Base-by-base conservation (phyloP, 2,113 vertebrate species). In the Clarias gariepinus region DNA sequence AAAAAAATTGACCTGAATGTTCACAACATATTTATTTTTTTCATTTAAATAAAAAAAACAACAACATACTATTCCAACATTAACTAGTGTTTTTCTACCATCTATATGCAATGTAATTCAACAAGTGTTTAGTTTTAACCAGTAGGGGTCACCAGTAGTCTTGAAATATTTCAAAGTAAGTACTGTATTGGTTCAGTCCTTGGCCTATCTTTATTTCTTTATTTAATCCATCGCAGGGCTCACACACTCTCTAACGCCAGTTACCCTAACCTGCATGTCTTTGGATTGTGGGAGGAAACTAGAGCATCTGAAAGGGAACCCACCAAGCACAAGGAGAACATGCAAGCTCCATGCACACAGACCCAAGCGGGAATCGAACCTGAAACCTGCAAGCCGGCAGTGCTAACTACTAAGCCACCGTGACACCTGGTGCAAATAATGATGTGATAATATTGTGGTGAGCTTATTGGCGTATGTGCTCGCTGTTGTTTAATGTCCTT, bases 111-210 rank as follows among this genome's bases (percentile, higher is more conserved):
- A 52, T 0, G 2, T 16, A 52, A 28, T 2, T 15, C 3, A 2
- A 13, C 4, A 16, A 28, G 9, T 33, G 16, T 58, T 69, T 28
- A 5, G 21, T 57, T 60, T 82, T 82, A 61, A 63, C 85, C 85
- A 86, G 55, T 52, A 86, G 85, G 76, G 33, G 85, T 82, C 85
- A 86, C 33, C 79, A 76, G 66, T 74, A 73, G 36, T 53, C 25
- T 77, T 77, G n/a, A 64, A 33, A 53, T 7, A n/a, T n/a, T 16
- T 78, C 30, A 33, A 19, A 64, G 11, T 23, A 73, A 47, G 36
- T 74, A 15, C 0, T 18, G 16, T 58, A 2, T 74, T 12, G 15
- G 30, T 33, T 36, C 41, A 36, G 71, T 25, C 8, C 25, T 15
- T 76, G 33, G 18, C 13, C 21, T 25, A 8, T 53, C 16, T 78